Evolutionary conservation across 2,113 vertebrate species (phyloP).

Genomic region (Cichladusa arquata): DNA sequence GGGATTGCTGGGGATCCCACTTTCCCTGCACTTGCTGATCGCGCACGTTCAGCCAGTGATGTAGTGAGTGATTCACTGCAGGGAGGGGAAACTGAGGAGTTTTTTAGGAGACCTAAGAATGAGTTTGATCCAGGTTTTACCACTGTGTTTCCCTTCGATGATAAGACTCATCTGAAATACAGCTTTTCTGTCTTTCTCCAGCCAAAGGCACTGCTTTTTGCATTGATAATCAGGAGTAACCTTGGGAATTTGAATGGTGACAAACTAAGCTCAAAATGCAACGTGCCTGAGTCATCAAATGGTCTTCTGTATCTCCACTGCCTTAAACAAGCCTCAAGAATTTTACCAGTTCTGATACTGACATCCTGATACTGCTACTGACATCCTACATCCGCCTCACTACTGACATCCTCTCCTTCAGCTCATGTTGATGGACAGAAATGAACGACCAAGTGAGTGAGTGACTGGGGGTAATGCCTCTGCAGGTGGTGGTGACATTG

Average conservation of each 20-base stretch:
- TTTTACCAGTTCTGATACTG: neutral
- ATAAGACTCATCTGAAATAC: neutral
- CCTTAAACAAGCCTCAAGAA: neutral
- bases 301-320: neutral
- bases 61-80: neutral
- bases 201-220: neutral
- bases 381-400: neutral
- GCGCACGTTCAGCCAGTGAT: neutral
- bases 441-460: slow-evolving; percentile 65
- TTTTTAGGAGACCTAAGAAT: neutral
- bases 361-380: neutral
- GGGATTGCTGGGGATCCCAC: fast-evolving
- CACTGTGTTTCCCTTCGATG: neutral
- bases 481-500: slow-evolving; percentile 81
- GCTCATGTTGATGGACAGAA: slow-evolving; percentile 62
- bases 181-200: neutral
- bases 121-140: neutral
- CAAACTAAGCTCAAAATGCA: neutral
- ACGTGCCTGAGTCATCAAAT: neutral
- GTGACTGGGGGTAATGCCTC: slow-evolving; percentile 67
- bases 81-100: neutral
- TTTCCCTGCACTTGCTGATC: fast-evolving
- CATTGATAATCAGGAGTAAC: neutral
- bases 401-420: neutral
- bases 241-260: neutral